Base-by-base conservation (phyloP, 2,888 invertebrate species). In the Amiota minor region DNA sequence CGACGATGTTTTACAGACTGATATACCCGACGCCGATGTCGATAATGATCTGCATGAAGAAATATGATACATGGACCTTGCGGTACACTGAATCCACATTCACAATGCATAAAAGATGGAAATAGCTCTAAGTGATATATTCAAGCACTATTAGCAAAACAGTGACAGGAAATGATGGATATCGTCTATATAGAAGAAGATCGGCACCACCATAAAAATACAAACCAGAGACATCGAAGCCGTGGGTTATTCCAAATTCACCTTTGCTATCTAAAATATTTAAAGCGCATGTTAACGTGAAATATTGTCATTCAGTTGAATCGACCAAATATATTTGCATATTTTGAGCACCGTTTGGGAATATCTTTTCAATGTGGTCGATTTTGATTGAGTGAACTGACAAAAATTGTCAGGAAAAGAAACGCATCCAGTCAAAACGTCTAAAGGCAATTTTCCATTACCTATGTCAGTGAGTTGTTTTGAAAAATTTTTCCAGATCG, bases 231-330 rank as follows among this genome's bases (percentile, higher is more conserved):
- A 1, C 72, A n/a, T 53, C 72, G 73, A 45, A 72, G 16, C 73
- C 71, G 70, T 86, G 85, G 84, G 77, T 88, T 74, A 86, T 88
- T 16, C 87, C 87, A 64, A 87, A 86, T 80, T 84, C 77, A n/a
- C 87, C 86, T 45, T 64, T 84, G 64, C 78, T 87, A 8, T 80
- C 75, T 0, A 82, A 81, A 74, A 81, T 76, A 35, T 86, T 79
- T 55, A 77, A 87, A 65, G 82, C 86, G 0, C 88, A 89, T 73
- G 85, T 86, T n/a, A 90, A 90, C 77, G 88, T 90, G 14, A 89
- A 90, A 75, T 84, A 73, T 73, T 91, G 89, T 76, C 85, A 80
- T 78, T 89, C 89, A 0, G 87, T 90, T 0, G 88, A 89, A 74
- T 80, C 81, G 1, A 88, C 75, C 76, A 14, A 56, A 56, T 49